phyloP scores from a whole-genome alignment of 2,113 vertebrate species.

The Xiphophorus hellerii region DNA sequence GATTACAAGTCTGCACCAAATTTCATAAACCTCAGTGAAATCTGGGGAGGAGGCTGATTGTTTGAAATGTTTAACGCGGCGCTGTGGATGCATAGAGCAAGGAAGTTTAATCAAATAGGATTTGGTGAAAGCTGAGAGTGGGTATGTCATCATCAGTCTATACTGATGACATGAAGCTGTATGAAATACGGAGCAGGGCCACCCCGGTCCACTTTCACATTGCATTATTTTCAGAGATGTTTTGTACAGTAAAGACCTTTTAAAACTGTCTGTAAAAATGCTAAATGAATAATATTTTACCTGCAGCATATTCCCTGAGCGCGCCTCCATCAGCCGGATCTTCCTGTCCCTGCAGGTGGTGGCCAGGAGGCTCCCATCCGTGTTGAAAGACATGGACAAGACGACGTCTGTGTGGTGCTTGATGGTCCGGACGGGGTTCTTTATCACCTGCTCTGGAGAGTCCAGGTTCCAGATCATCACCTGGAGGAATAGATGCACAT shows the following conservation, averaged over 20 bases:
- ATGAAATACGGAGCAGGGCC: too few relatives aligned
- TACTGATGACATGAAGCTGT: too few relatives aligned
- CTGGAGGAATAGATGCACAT: constrained; percentile 58
- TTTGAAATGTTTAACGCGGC: too few relatives aligned
- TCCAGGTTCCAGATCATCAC: constrained; percentile 95
- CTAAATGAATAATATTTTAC: constrained; percentile 56
- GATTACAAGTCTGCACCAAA: too few relatives aligned
- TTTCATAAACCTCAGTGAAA: too few relatives aligned
- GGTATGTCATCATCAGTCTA: too few relatives aligned
- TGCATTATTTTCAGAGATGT: too few relatives aligned
- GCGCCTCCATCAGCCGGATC: constrained; percentile 86
- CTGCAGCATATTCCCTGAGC: constrained; percentile 81
- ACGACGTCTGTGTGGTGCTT: constrained; percentile 86
- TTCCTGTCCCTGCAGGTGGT: constrained; percentile 91
- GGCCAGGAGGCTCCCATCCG: constrained; percentile 88
- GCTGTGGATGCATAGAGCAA: not conserved
- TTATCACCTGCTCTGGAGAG: constrained; percentile 78
- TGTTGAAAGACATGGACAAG: constrained; percentile 94
- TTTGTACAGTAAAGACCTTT: too few relatives aligned
- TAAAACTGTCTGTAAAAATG: too few relatives aligned
- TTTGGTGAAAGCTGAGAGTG: not conserved
- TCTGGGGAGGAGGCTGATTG: too few relatives aligned
- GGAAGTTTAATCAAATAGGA: not conserved
- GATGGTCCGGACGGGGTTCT: constrained; percentile 84
- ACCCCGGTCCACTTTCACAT: too few relatives aligned